These are phyloP conservation scores for Spongilla lacustris DNA, from an alignment of 37 sponge, comb jelly and placozoan species.

Conservation along the genomic window DNA sequence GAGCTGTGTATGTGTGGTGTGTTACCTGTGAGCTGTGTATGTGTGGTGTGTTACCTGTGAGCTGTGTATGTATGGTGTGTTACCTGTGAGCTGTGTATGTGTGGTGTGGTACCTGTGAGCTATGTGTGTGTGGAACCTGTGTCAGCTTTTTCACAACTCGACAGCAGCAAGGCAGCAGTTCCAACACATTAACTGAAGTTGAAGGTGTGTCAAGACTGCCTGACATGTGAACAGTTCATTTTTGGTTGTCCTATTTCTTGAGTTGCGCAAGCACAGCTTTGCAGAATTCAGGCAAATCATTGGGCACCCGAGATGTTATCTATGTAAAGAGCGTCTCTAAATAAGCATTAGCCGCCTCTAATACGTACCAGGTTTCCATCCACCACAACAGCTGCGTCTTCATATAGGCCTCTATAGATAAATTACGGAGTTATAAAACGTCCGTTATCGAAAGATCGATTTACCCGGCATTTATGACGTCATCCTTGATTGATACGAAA, in stretches of 20 bases:
- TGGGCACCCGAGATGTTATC: slow-evolving; percentile 69
- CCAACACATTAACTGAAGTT: too few species aligned
- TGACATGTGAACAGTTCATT: too few species aligned
- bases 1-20: too few species aligned
- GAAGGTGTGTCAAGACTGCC: too few species aligned
- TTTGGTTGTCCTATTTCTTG: not conserved
- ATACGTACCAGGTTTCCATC: slow-evolving; percentile 70
- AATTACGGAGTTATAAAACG: not conserved
- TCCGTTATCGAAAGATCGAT: not conserved
- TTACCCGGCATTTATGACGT: slow-evolving; percentile 79
- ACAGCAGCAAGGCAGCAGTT: too few species aligned
- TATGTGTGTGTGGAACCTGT: too few species aligned
- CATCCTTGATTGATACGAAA: slow-evolving; percentile 80
- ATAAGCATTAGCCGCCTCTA: not conserved
- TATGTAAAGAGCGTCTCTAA: not conserved
- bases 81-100: too few species aligned
- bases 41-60: too few species aligned
- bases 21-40: too few species aligned
- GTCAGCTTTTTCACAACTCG: too few species aligned
- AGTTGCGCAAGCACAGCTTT: slow-evolving; percentile 61
- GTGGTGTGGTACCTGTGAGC: too few species aligned
- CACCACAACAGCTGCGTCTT: slow-evolving; percentile 73
- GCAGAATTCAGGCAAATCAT: slow-evolving; percentile 75
- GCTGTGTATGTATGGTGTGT: too few species aligned
- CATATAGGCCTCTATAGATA: slow-evolving; percentile 40